Conservation (phyloP, 2,113 vertebrate genomes). For the Pitta sordida region DNA sequence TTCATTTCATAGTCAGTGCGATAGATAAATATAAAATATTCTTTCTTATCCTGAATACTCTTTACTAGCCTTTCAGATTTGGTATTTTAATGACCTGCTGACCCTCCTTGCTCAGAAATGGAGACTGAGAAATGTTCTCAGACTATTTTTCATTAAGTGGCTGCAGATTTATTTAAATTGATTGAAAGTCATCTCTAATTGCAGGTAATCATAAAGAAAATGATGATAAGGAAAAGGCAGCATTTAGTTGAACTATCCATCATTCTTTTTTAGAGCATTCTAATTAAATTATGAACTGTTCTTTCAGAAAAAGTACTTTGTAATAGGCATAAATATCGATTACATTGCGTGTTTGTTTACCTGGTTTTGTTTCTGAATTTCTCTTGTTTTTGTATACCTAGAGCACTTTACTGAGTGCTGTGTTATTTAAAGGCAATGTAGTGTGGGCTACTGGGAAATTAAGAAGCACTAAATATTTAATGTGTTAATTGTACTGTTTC, state of each 20-base stretch:
- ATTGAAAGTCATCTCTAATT: constrained; percentile 41
- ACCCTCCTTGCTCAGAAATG: not conserved
- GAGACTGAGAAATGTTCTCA: not conserved
- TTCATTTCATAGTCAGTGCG: not conserved
- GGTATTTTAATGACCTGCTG: not conserved
- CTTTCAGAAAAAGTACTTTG: not conserved
- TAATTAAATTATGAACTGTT: not conserved
- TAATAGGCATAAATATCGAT: not conserved
- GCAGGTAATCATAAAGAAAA: constrained; percentile 30
- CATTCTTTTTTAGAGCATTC: not conserved
- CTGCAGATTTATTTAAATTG: constrained; percentile 25
- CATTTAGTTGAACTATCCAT: not conserved
- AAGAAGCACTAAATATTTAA: not conserved
- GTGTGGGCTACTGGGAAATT: not conserved
- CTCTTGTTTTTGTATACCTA: not conserved
- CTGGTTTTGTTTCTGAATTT: not conserved
- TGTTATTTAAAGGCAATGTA: not conserved
- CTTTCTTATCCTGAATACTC: not conserved
- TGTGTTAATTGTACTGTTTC: not conserved
- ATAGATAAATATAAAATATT: constrained; percentile 6
- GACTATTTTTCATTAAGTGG: constrained; percentile 27
- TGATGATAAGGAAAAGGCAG: not conserved
- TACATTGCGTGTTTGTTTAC: not conserved
- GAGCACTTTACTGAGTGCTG: not conserved
- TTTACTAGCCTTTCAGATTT: not conserved